Conservation (phyloP, 2,797 vertebrate species). For the Catamblyrhynchus diadema region DNA sequence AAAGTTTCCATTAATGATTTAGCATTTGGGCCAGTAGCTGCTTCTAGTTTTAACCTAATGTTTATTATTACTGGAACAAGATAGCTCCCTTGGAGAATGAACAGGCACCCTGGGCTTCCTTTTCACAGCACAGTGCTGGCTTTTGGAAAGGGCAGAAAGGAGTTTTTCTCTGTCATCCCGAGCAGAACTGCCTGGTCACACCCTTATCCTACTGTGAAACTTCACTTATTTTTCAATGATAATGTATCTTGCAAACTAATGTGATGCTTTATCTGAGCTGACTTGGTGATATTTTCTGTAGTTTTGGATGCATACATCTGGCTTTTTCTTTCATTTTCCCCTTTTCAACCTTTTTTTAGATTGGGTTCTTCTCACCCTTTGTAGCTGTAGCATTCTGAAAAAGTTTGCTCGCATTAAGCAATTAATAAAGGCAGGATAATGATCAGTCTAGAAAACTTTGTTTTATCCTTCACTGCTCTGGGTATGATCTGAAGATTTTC, state of each 20-base stretch:
- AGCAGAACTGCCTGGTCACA: not conserved
- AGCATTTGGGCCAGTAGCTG: not conserved
- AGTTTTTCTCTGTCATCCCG: not conserved
- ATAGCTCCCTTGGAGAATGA: not conserved
- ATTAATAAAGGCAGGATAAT: not conserved
- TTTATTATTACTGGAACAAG: not conserved
- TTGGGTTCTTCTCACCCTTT: rapidly evolving
- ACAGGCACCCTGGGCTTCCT: not conserved
- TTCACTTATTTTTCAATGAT: not conserved
- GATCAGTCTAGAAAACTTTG: not conserved
- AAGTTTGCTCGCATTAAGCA: not conserved
- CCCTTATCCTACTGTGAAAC: not conserved
- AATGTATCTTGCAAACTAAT: not conserved
- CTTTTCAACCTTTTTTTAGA: not conserved
- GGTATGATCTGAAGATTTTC: not conserved
- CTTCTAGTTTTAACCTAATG: not conserved
- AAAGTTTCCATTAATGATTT: not conserved
- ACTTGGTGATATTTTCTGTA: not conserved
- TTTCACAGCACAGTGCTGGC: not conserved
- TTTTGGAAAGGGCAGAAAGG: not conserved
- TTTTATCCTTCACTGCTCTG: not conserved
- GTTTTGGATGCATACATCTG: not conserved
- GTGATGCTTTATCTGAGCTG: not conserved
- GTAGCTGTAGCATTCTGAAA: not conserved
- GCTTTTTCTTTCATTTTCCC: not conserved